Percentiles rank a stretch among this genome's conserved stretches.
phyloP scores from a whole-genome alignment of 2,888 invertebrate species.

The Esperia sulphurella region DNA sequence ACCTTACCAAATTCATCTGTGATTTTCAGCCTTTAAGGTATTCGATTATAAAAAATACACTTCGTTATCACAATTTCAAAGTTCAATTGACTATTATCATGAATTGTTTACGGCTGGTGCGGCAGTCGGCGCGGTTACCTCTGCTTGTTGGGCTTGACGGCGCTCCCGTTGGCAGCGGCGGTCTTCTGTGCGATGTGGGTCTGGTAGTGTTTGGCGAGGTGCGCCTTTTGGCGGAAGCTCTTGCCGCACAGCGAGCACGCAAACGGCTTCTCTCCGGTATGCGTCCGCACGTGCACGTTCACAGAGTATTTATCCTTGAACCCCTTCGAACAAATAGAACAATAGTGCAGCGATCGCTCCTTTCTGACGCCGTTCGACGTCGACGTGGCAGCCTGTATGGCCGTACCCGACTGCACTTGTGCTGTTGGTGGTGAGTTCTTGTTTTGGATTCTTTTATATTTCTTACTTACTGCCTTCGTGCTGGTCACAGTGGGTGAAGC shows the following conservation, averaged over 20 bases:
- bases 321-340: constrained; percentile 95
- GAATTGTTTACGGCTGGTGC: constrained; percentile 20
- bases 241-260: constrained; percentile 96
- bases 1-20: constrained; percentile 76
- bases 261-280: constrained; percentile 99
- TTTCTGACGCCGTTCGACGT: constrained; percentile 88
- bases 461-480: constrained; percentile 82
- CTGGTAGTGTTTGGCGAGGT: constrained; percentile 95
- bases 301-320: constrained; percentile 98
- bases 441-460: constrained; percentile 83
- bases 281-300: constrained; percentile 98
- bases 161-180: constrained; percentile 82
- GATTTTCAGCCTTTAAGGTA: constrained; percentile 71
- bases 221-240: constrained; percentile 94
- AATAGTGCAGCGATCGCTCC: constrained; percentile 92
- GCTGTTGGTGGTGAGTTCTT: constrained; percentile 68
- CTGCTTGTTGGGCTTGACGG: constrained; percentile 74
- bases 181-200: constrained; percentile 94
- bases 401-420: constrained; percentile 57
- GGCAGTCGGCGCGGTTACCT: constrained; percentile 58
- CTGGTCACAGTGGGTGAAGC: constrained; percentile 81
- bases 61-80: constrained; percentile 58
- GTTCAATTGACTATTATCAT: constrained; percentile 66
- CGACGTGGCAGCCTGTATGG: constrained; percentile 76
- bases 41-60: constrained; percentile 48